Base-by-base conservation (phyloP, 2,888 invertebrate species). In the Gortyna flavago region DNA sequence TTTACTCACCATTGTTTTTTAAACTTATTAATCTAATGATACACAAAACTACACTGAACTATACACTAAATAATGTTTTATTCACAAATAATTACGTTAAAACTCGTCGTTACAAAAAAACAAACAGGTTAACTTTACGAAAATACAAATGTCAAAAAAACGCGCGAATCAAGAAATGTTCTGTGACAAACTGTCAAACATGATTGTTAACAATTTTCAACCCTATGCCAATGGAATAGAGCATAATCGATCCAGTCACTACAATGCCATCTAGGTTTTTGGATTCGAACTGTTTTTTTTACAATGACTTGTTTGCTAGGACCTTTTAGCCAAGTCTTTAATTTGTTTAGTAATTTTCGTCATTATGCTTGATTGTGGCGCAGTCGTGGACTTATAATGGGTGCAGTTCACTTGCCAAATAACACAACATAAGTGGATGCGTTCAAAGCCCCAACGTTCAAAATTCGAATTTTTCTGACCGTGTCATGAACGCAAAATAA, bases 101-200 rank as follows among this genome's bases (percentile, higher is more conserved):
- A 41, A 44, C 18, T 44, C 18, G 71, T 65, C 68, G 70, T 81
- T 79, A 81, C 78, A 78, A 83, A 76, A 81, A 74, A 82, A 80
- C 72, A 89, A 89, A 83, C 83, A 87, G 84, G 88, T 87, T 86
- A 85, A 48, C 70, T 83, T 73, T 73, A 29, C 64, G 32, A 67
- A n/a, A n/a, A n/a, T n/a, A n/a, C n/a, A n/a, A n/a, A 67, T 88
- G 90, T 90, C 89, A 89, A 89, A 88, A 82, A 86, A 85, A 86
- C 85, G 88, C 89, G 89, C 91, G 90, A 90, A 89, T 72, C 66
- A 32, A 67, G 66, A 44, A 51, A 9, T 69, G n/a, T 25, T 70
- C 48, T 21, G 18, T 54, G 7, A 54, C 4, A 16, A 35, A 66
- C 44, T 85, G 80, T 85, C 85, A 85, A 62, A 59, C 1, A 41